Evolutionary conservation across 2,797 vertebrate genomes (phyloP).

Genomic region (Graptemys geographica): DNA sequence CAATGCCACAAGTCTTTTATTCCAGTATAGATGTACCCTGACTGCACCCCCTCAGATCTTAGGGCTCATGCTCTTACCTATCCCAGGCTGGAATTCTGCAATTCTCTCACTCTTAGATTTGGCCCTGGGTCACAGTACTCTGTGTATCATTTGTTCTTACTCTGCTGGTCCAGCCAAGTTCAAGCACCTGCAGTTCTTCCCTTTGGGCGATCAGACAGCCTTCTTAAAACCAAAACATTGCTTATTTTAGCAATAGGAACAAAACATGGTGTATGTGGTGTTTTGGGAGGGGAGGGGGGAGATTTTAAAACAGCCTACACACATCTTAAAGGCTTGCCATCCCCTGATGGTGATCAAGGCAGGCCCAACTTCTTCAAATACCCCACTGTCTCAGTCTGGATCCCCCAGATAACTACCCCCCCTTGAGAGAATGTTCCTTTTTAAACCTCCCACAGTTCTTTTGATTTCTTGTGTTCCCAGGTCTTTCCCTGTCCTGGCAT

Average conservation of each 20-base stretch:
- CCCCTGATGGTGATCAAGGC: not conserved
- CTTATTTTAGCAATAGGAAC: too few relatives aligned
- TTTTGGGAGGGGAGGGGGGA: too few relatives aligned
- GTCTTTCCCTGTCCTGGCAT: not conserved
- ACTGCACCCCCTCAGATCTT: not conserved
- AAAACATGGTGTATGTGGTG: too few relatives aligned
- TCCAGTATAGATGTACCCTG: not conserved
- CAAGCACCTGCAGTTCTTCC: not conserved
- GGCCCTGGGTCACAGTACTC: too few relatives aligned
- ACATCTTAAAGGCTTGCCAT: not conserved
- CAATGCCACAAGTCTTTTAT: not conserved
- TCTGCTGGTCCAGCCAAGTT: not conserved
- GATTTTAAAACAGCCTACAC: not conserved
- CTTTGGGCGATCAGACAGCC: too few relatives aligned
- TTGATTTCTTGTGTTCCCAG: not conserved
- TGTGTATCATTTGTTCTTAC: too few relatives aligned
- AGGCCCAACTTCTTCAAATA: not conserved
- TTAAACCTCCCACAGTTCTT: not conserved
- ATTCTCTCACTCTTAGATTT: too few relatives aligned
- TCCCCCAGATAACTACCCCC: not conserved
- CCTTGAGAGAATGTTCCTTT: not conserved
- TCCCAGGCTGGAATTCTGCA: too few relatives aligned
- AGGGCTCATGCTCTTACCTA: too few relatives aligned
- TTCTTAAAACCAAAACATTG: too few relatives aligned
- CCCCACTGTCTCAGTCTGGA: not conserved